Percentiles rank a stretch among this genome's conserved stretches.
These are phyloP conservation scores for Etheostoma perlongum DNA, from an alignment of 2,797 vertebrate species.

Conservation along the genomic window DNA sequence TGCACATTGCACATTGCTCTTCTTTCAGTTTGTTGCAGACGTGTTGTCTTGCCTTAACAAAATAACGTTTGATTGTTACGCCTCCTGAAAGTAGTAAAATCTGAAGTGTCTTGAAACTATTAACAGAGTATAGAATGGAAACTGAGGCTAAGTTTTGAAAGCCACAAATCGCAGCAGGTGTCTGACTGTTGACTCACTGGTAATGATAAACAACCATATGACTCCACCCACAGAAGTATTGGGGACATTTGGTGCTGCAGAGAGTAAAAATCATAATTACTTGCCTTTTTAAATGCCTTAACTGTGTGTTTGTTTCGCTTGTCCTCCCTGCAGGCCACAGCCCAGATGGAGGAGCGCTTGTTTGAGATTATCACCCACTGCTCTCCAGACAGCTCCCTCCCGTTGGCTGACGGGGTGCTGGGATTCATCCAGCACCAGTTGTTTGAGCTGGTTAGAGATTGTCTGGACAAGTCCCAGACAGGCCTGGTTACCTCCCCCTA, in stretches of 20 bases:
- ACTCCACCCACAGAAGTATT: constrained; percentile 17
- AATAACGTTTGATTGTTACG: not conserved
- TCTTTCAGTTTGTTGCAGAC: not conserved
- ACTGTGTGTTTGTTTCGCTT: constrained; percentile 33
- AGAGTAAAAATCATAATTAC: constrained; percentile 21
- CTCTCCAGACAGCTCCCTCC: constrained; percentile 89
- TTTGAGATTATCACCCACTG: constrained; percentile 90
- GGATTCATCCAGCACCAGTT: constrained; percentile 99
- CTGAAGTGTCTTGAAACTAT: not conserved
- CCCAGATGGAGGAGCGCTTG: constrained; percentile 97
- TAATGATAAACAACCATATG: constrained; percentile 12
- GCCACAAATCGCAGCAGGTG: constrained; percentile 16
- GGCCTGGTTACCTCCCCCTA: constrained; percentile 96
- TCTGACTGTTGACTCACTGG: constrained; percentile 12
- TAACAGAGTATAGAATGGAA: not conserved
- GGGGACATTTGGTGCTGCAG: constrained; percentile 2
- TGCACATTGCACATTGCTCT: not conserved
- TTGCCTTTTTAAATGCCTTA: constrained; percentile 20
- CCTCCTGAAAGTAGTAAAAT: not conserved
- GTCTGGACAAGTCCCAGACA: constrained; percentile 94
- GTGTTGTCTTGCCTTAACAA: not conserved
- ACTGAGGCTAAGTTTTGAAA: not conserved
- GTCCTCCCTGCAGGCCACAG: constrained; percentile 89
- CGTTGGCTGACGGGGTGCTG: constrained; percentile 93
- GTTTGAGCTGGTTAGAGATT: constrained; percentile 94